Base-by-base conservation (phyloP, 1,140 invertebrate genomes). In the Venustaconcha ellipsiformis region DNA sequence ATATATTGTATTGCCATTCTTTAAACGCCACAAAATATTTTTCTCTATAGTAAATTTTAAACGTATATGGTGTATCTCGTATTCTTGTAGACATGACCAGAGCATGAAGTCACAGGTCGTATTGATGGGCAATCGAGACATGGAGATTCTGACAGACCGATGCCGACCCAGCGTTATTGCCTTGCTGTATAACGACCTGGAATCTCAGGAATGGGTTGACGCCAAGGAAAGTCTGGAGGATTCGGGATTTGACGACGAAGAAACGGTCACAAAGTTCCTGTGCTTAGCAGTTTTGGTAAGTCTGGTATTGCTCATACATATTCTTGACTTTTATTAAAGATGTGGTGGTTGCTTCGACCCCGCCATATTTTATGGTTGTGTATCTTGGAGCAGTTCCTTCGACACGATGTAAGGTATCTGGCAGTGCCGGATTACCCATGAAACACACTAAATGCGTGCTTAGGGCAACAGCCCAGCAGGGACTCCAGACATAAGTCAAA, bases 191-290 rank as follows among this genome's bases (percentile, higher is more conserved):
- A 84, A 83, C 48, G 81, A 82, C 4, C 73, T 88, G 17, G 87
- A 88, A 64, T 85, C 83, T 48, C 84, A 87, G 59, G 80, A 83
- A 58, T 83, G 83, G 82, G 76, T 88, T 67, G 87, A 88, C 67
- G 87, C 87, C 60, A 88, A 88, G 65, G 87, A 88, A 73, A 76
- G 74, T 1, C 56, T 88, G 15, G 87, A 88, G 67, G 87, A 88
- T 17, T 73, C 78, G 2, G 76, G 76, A 13, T 78, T 76, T 78
- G 85, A 87, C 15, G 83, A 88, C 69, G 83, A 83, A 23, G 76
- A 74, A 3, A 80, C 82, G 2, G 77, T 82, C 8, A 77, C 69
- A n/a, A 64, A 79, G 23, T 81, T 87, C 59, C 78, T 88, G 6
- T 86, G 85, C 76, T 76, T 81, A 48, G 70, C 82, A 18, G 66